A percentile compares a stretch with the other conserved stretches of the same genome.
phyloP scores from a whole-genome alignment of 2,797 vertebrate genomes.

The Chiroxiphia lanceolata region DNA sequence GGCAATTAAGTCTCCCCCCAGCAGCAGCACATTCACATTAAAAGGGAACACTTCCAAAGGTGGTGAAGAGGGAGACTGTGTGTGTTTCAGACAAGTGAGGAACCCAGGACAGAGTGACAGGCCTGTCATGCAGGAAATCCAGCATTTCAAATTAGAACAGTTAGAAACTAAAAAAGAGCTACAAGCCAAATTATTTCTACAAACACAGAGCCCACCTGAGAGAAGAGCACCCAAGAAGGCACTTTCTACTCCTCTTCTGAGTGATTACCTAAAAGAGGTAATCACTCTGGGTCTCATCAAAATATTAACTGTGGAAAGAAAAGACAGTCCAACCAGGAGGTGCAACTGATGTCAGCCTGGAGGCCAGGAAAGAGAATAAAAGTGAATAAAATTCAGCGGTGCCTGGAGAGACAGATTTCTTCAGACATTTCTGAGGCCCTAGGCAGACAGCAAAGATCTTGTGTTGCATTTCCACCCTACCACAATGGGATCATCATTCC shows the following conservation, averaged over 20 bases:
- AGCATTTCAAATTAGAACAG: neutral
- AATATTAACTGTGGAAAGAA: neutral
- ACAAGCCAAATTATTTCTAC: neutral
- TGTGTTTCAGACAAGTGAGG: neutral
- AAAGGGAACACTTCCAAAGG: neutral
- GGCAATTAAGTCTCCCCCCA: neutral
- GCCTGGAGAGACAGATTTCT: neutral
- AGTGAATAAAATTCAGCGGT: neutral
- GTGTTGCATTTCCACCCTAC: neutral
- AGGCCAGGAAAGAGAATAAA: neutral
- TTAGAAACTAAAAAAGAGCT: neutral
- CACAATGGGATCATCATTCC: fast-evolving
- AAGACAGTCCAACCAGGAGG: neutral
- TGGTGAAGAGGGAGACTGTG: neutral
- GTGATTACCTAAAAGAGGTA: neutral
- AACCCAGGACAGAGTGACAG: neutral
- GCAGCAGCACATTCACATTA: neutral
- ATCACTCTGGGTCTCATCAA: neutral
- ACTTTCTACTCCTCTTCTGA: neutral
- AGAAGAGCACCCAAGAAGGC: neutral
- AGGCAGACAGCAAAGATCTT: neutral
- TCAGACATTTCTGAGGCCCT: neutral
- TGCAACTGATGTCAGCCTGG: neutral
- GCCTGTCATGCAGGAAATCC: neutral
- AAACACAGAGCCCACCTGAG: neutral